Evolutionary conservation across 2,888 invertebrate genomes (phyloP).

Genomic region (Phaonia tiefii): DNA sequence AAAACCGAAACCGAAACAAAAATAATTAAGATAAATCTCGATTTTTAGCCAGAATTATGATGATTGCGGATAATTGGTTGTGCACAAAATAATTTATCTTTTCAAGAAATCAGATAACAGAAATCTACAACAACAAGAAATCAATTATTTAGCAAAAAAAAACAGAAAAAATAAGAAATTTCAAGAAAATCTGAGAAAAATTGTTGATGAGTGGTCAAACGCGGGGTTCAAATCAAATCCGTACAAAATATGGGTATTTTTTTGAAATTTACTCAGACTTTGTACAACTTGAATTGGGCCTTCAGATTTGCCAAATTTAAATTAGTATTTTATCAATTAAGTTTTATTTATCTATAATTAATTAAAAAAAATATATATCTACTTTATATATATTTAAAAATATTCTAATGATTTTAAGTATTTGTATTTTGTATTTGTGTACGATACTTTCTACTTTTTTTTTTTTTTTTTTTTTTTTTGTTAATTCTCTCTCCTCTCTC

Average conservation of each 20-base stretch:
- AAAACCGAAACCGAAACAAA: slow-evolving; percentile 9
- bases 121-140: slow-evolving; percentile 51
- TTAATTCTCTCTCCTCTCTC: slow-evolving; percentile 45
- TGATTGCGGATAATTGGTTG: slow-evolving; percentile 81
- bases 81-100: slow-evolving; percentile 72
- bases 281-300: slow-evolving; percentile 72
- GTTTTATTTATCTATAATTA: slow-evolving; percentile 12
- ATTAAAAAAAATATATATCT: slow-evolving; percentile 1
- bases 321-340: slow-evolving; percentile 3
- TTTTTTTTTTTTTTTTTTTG: slow-evolving; percentile 50
- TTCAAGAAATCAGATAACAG: slow-evolving; percentile 58
- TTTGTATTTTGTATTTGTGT: slow-evolving; percentile 32
- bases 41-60: slow-evolving; percentile 79
- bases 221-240: slow-evolving; percentile 68
- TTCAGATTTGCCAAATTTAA: slow-evolving; percentile 63
- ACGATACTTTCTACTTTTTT: slow-evolving; percentile 44
- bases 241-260: slow-evolving; percentile 37
- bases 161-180: neutral
- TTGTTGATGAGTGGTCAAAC: slow-evolving; percentile 40
- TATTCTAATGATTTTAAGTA: slow-evolving; percentile 21
- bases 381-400: slow-evolving; percentile 16
- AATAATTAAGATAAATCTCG: slow-evolving; percentile 75
- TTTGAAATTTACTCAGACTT: slow-evolving; percentile 55
- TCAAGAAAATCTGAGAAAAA: slow-evolving; percentile 35
- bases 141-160: slow-evolving; percentile 60